A percentile compares a stretch with the other conserved stretches of the same genome.
phyloP scores from a whole-genome alignment of 2,888 invertebrate genomes.

The Luffia ferchaultella region DNA sequence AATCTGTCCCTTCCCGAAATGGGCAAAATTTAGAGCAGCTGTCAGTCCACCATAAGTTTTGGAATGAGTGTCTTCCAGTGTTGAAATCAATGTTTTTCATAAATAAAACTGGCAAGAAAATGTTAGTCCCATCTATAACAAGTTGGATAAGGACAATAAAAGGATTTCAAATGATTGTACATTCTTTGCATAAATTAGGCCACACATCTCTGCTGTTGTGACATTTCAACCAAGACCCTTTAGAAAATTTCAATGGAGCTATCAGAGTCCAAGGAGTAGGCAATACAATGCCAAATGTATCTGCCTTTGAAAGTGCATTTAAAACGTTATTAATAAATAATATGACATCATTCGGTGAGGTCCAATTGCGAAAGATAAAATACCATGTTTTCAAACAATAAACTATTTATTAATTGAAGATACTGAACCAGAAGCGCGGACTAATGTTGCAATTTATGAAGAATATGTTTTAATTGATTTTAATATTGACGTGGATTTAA shows the following conservation, averaged over 20 bases:
- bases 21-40: constrained; percentile 7
- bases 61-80: constrained; percentile 9
- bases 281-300: constrained; percentile 11
- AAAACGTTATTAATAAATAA: constrained; percentile 6
- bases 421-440: too few relatives aligned
- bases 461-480: too few relatives aligned
- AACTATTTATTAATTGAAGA: constrained; percentile 3
- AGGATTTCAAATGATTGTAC: constrained; percentile 17
- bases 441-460: too few relatives aligned
- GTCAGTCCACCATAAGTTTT: constrained; percentile 13
- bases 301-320: constrained; percentile 3
- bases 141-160: constrained; percentile 23
- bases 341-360: background rate
- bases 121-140: constrained; percentile 15
- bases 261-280: constrained; percentile 13
- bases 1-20: too few relatives aligned
- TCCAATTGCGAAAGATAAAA: constrained; percentile 5
- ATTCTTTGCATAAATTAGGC: constrained; percentile 7
- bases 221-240: constrained; percentile 12
- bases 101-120: background rate
- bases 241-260: constrained; percentile 15
- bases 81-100: constrained; percentile 13
- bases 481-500: too few relatives aligned
- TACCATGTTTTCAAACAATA: constrained; percentile 1
- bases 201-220: constrained; percentile 10